These are phyloP conservation scores for Penaeus chinensis DNA, from an alignment of 1,140 invertebrate species.

Conservation along the genomic window DNA sequence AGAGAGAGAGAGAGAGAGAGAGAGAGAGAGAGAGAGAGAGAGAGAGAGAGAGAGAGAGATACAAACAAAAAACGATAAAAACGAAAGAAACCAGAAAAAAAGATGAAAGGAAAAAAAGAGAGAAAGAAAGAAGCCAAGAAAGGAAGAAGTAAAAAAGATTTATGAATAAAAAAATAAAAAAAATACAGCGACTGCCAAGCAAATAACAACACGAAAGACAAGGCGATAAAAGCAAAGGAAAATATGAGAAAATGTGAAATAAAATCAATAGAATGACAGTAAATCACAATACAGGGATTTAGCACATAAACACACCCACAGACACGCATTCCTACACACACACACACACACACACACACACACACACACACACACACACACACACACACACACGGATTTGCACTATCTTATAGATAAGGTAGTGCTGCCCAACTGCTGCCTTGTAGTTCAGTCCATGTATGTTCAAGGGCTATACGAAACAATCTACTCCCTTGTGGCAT, in stretches of 20 bases:
- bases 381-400: background rate
- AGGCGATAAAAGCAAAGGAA: conserved; percentile 6
- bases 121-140: background rate
- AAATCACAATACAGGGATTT: background rate
- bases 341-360: background rate
- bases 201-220: background rate
- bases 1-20: conserved; percentile 14
- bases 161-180: background rate
- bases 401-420: no score
- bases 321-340: background rate
- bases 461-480: no score
- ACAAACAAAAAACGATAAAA: background rate
- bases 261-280: background rate
- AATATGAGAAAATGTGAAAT: conserved; percentile 4
- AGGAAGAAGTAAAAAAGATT: background rate
- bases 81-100: background rate
- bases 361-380: background rate
- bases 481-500: no score
- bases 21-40: conserved; percentile 32
- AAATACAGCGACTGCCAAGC: background rate
- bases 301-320: background rate
- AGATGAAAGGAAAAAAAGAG: background rate
- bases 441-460: no score
- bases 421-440: no score
- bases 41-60: conserved; percentile 9